Evolutionary conservation across 2,113 vertebrate species (phyloP).

Genomic region (Tachysurus fulvidraco): DNA sequence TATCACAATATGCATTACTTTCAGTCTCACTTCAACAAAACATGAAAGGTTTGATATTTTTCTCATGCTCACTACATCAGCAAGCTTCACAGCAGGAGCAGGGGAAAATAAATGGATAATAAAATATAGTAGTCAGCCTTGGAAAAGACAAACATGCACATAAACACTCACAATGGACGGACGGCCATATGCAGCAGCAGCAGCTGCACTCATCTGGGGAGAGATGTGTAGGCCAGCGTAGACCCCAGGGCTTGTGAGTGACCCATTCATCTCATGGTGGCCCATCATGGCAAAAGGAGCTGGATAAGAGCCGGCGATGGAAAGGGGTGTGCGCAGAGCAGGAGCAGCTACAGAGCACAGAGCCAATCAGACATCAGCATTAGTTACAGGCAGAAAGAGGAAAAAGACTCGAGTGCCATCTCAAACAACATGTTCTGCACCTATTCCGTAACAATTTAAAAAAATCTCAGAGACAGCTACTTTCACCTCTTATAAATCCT

Average conservation of each 20-base stretch:
- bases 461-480: background rate
- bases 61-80: background rate
- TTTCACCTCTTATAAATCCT: conserved; percentile 2
- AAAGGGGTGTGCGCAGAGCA: conserved; percentile 87
- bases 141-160: background rate
- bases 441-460: background rate
- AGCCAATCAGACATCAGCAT: conserved; percentile 43
- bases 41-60: background rate
- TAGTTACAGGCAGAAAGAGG: conserved; percentile 5
- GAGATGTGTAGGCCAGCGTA: conserved; percentile 93
- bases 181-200: conserved; percentile 85
- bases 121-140: background rate
- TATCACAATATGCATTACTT: background rate
- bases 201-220: conserved; percentile 89
- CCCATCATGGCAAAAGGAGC: conserved; percentile 94
- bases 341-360: conserved; percentile 74
- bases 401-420: conserved; percentile 12
- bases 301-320: conserved; percentile 85
- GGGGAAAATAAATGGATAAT: background rate
- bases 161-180: conserved; percentile 83
- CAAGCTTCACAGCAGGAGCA: background rate
- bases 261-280: conserved; percentile 93
- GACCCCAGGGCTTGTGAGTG: conserved; percentile 86
- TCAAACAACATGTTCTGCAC: conserved; percentile 8
- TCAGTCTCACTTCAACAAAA: conserved; percentile 6